Evolutionary conservation across 2,888 invertebrate species (phyloP).

Genomic region (Thera obeliscata): DNA sequence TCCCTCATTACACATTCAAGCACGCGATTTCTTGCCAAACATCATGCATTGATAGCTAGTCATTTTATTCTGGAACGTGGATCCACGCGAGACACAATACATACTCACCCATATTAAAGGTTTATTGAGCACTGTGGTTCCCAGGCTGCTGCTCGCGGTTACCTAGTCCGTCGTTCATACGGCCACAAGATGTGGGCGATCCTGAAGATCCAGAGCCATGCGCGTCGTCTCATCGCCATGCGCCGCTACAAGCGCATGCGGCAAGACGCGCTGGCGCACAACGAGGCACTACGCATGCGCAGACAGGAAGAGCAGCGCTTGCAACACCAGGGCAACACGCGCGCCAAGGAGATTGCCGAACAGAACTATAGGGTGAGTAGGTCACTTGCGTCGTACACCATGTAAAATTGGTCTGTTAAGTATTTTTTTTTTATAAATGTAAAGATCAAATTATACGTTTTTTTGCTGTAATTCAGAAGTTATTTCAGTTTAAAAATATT

Average conservation of each 20-base stretch:
- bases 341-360: conserved; percentile 98
- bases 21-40: conserved; percentile 13
- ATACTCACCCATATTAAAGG: no score
- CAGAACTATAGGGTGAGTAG: conserved; percentile 91
- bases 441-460: no score
- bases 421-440: no score
- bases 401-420: no score
- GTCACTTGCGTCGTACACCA: neutral
- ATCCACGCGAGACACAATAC: no score
- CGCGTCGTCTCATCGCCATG: conserved; percentile 94
- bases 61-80: no score
- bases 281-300: conserved; percentile 93
- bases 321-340: conserved; percentile 96
- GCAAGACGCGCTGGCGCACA: conserved; percentile 92
- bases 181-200: conserved; percentile 97
- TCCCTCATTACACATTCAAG: conserved; percentile 4
- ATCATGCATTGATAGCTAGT: neutral
- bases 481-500: no score
- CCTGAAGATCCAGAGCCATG: conserved; percentile 97
- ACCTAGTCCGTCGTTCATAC: conserved; percentile 93
- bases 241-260: conserved; percentile 91
- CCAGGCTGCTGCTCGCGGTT: conserved; percentile 95
- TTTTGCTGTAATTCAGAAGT: no score
- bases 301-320: conserved; percentile 95
- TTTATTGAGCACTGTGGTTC: neutral